phyloP scores from a whole-genome alignment of 2,797 vertebrate genomes.

The Emydoidea blandingii region DNA sequence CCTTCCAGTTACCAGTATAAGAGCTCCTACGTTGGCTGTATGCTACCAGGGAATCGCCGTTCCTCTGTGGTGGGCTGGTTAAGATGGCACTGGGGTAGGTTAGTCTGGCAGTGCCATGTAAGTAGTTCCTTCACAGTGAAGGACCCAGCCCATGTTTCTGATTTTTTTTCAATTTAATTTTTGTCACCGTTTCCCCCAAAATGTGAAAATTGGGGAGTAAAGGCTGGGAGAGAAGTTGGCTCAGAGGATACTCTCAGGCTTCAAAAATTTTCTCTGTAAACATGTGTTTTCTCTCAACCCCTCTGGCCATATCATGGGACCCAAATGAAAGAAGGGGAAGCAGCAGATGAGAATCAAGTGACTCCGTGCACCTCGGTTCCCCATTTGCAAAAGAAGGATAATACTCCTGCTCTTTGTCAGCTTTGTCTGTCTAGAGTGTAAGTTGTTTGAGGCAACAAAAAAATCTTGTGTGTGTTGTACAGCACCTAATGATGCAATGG shows the following conservation, averaged over 20 bases:
- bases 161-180: not conserved
- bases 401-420: not conserved
- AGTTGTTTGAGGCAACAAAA: not conserved
- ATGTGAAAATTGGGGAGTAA: not conserved
- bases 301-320: not conserved
- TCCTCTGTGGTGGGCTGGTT: not conserved
- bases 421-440: not conserved
- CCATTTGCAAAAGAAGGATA: not conserved
- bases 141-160: not conserved
- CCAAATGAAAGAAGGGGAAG: not conserved
- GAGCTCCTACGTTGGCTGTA: not conserved
- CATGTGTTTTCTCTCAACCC: not conserved
- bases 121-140: not conserved
- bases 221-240: not conserved
- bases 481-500: not conserved
- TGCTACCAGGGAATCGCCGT: rapidly evolving
- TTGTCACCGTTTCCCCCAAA: too few species aligned
- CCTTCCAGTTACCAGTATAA: not conserved
- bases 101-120: not conserved
- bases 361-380: not conserved
- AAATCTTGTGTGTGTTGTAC: not conserved
- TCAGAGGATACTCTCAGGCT: not conserved
- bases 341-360: not conserved
- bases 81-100: not conserved
- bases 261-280: not conserved